Percentiles rank a stretch among this genome's conserved stretches.
phyloP scores from a whole-genome alignment of 2,797 vertebrate species.

The Sebastes itinus region DNA sequence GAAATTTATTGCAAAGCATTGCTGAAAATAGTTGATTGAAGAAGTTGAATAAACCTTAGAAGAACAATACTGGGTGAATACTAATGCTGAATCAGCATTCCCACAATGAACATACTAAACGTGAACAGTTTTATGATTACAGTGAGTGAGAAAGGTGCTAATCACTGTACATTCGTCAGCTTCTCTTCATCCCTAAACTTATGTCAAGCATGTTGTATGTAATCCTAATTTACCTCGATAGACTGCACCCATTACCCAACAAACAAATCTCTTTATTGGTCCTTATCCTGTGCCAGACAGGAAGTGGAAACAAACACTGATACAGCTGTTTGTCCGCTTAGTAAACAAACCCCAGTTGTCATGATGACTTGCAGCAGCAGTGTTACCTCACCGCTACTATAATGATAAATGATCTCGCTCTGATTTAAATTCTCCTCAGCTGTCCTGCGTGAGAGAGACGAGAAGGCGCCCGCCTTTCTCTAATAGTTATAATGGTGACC shows the following conservation, averaged over 20 bases:
- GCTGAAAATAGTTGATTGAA: no score
- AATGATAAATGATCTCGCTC: conserved; percentile 13
- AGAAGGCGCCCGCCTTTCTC: background rate
- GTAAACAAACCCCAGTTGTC: conserved; percentile 17
- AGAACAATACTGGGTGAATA: no score
- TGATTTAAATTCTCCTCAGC: conserved; percentile 17
- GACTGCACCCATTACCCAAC: background rate
- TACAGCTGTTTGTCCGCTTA: background rate
- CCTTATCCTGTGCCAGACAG: conserved; percentile 42
- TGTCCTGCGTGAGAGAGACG: conserved; percentile 2
- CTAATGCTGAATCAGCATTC: no score
- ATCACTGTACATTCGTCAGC: background rate
- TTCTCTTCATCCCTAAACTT: no score
- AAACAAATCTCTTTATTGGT: conserved; percentile 16
- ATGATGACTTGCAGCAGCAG: background rate
- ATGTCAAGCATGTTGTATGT: background rate
- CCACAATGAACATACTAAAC: background rate
- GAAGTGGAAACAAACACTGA: conserved; percentile 11
- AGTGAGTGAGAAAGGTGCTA: background rate
- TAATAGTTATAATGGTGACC: conserved; percentile 10
- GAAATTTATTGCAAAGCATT: no score
- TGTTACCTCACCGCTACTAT: background rate
- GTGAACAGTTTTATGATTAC: no score
- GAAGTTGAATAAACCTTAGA: no score
- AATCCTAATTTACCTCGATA: background rate